A percentile compares a stretch with the other conserved stretches of the same genome.
Conservation (phyloP, 2,113 vertebrate genomes). For the Lophura nycthemera region DNA sequence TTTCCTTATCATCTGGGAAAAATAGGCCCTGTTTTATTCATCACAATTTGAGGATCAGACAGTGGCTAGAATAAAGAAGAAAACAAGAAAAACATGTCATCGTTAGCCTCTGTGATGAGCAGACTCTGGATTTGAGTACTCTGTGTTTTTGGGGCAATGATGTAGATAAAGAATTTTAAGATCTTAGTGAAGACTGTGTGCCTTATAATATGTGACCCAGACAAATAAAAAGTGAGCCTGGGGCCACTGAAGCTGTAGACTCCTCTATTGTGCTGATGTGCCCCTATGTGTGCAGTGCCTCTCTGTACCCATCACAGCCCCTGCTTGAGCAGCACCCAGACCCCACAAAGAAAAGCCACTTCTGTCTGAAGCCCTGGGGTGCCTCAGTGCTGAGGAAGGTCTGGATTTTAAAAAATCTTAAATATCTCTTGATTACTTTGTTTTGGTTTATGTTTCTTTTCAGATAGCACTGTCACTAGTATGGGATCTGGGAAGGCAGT, state of each 20-base stretch:
- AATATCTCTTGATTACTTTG: neutral
- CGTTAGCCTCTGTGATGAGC: neutral
- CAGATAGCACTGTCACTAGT: neutral
- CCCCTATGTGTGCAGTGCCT: accelerated
- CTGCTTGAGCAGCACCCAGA: neutral
- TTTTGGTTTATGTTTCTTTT: neutral
- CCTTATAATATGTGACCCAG: neutral
- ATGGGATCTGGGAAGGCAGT: neutral
- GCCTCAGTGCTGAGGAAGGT: neutral
- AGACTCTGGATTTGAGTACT: neutral
- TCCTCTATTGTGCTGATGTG: neutral
- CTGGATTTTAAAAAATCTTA: neutral
- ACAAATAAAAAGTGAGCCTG: neutral
- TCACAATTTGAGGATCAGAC: neutral
- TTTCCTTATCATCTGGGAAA: neutral
- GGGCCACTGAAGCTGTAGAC: neutral
- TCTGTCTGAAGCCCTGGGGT: neutral
- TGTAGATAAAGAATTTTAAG: neutral
- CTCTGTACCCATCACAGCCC: neutral
- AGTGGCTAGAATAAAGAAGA: neutral
- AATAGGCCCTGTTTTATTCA: neutral
- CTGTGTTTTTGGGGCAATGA: neutral
- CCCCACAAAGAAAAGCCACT: accelerated
- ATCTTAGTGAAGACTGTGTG: neutral
- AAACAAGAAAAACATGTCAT: neutral